These are phyloP conservation scores for Stegastes partitus DNA, from an alignment of 2,113 vertebrate species.

Conservation along the genomic window DNA sequence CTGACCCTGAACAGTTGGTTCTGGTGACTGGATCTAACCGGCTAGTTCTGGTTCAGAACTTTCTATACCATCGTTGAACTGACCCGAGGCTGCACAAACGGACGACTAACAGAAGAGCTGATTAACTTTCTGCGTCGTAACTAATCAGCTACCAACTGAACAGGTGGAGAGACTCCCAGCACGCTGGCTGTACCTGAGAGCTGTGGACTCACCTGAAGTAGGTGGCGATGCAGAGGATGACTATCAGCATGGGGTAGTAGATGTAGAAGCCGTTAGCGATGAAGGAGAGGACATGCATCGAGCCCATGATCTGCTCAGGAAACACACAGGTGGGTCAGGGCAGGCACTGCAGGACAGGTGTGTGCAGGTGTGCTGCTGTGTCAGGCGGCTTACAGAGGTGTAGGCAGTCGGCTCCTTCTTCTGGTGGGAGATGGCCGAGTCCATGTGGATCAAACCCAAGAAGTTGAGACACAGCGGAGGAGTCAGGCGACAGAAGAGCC, in stretches of 20 bases:
- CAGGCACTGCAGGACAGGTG: neutral
- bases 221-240: conserved; percentile 98
- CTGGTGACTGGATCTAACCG: too few relatives aligned
- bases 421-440: conserved; percentile 94
- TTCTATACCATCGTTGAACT: too few relatives aligned
- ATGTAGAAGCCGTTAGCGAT: conserved; percentile 98
- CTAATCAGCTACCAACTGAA: too few relatives aligned
- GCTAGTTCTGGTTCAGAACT: too few relatives aligned
- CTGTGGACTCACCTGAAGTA: conserved; percentile 92
- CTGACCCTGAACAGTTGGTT: too few relatives aligned
- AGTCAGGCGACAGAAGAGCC: conserved; percentile 97
- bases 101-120: too few relatives aligned
- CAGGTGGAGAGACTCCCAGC: too few relatives aligned
- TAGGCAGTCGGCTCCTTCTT: conserved; percentile 94
- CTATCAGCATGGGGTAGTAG: conserved; percentile 98
- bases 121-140: too few relatives aligned
- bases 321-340: neutral
- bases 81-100: too few relatives aligned
- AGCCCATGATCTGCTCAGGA: conserved; percentile 94
- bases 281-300: conserved; percentile 95
- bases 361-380: neutral
- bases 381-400: conserved; percentile 90
- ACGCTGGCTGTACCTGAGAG: neutral
- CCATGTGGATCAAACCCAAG: conserved; percentile 98
- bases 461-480: conserved; percentile 98